A percentile compares a stretch with the other conserved stretches of the same genome.
phyloP scores from a whole-genome alignment of 2,797 vertebrate genomes.

The Apodemus agrarius region DNA sequence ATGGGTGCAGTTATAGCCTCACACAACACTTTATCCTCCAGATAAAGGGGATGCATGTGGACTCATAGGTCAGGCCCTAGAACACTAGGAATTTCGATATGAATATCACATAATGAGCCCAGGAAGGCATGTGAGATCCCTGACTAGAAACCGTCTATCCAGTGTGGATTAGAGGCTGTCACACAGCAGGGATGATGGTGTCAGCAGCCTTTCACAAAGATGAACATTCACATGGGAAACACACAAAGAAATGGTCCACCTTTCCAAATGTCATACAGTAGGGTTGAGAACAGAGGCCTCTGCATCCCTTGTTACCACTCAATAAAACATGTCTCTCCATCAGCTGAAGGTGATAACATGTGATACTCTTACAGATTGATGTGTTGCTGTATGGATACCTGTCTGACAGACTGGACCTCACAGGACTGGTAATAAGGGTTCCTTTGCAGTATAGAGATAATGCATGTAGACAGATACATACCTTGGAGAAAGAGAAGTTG shows the following conservation, averaged over 20 bases:
- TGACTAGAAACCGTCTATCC: neutral
- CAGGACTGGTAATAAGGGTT: no score
- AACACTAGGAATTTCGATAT: no score
- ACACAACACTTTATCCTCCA: neutral
- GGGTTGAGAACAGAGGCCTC: neutral
- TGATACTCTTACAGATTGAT: neutral
- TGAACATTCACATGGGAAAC: neutral
- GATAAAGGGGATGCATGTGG: neutral
- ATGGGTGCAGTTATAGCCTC: no score
- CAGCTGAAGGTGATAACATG: neutral
- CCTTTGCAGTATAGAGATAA: neutral
- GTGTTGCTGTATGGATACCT: neutral
- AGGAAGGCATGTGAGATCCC: neutral
- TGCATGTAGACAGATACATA: neutral
- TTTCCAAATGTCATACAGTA: neutral
- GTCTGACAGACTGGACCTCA: neutral
- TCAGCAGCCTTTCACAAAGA: neutral
- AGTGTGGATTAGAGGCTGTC: neutral
- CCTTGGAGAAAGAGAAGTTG: neutral
- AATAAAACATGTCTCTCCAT: neutral
- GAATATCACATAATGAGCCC: neutral
- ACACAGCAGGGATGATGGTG: neutral
- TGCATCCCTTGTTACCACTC: neutral
- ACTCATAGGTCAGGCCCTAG: neutral
- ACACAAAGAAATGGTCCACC: neutral